Evolutionary conservation across 2,888 invertebrate genomes (phyloP).

Genomic region (Pasiphila rectangulata): DNA sequence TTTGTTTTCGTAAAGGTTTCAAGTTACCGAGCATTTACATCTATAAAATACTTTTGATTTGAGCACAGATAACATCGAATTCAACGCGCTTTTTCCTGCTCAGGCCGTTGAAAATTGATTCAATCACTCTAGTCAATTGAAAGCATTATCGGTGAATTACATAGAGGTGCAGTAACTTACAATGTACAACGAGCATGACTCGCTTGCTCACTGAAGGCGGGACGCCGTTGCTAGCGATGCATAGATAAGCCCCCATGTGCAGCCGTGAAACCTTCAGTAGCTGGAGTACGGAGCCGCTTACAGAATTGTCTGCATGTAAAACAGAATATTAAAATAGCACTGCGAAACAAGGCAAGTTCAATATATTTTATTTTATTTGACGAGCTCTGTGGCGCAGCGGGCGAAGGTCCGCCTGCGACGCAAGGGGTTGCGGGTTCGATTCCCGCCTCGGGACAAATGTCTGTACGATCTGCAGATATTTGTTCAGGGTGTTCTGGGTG

Average conservation of each 20-base stretch:
- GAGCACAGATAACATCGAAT: too few species aligned
- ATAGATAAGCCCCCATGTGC: slow-evolving; percentile 89
- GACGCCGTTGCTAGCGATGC: slow-evolving; percentile 90
- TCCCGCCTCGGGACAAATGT: too few species aligned
- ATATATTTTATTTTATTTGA: slow-evolving; percentile 5
- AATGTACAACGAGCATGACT: slow-evolving; percentile 90
- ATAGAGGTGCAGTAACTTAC: slow-evolving; percentile 78
- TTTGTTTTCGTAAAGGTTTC: too few species aligned
- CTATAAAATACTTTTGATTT: too few species aligned
- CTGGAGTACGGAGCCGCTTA: slow-evolving; percentile 84
- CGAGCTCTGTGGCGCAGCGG: too few species aligned
- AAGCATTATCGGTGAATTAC: not conserved
- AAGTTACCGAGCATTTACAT: too few species aligned
- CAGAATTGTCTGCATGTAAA: slow-evolving; percentile 77
- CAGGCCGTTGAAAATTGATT: too few species aligned
- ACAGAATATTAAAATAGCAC: slow-evolving; percentile 18
- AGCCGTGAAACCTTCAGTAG: slow-evolving; percentile 85
- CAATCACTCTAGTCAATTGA: not conserved
- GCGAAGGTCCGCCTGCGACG: too few species aligned
- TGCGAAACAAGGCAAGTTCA: not conserved
- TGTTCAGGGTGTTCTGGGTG: too few species aligned
- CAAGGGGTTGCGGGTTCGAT: too few species aligned
- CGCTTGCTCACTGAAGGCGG: slow-evolving; percentile 90
- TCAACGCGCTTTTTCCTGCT: too few species aligned
- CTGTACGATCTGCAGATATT: too few species aligned